Evolutionary conservation across 2,888 invertebrate species (phyloP).

Genomic region (Eulithis prunata): DNA sequence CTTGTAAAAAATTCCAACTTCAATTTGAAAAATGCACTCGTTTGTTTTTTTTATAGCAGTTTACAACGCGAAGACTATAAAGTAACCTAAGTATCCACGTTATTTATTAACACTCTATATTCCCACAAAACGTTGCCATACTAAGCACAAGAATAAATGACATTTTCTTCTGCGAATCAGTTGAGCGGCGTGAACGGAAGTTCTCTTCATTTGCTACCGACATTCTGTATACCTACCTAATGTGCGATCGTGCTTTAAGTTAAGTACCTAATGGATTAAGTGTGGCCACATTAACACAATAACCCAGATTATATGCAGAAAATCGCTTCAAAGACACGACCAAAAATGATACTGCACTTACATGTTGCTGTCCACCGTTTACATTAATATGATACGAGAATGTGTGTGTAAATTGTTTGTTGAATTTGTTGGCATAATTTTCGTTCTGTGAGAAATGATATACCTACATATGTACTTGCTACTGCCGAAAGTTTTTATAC

Average conservation of each 20-base stretch:
- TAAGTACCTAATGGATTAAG: slow-evolving; percentile 61
- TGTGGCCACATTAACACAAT: slow-evolving; percentile 55
- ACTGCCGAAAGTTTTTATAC: no score
- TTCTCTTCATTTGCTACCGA: slow-evolving; percentile 41
- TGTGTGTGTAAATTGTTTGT: neutral
- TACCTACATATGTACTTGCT: no score
- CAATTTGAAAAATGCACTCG: neutral
- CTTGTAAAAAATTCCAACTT: neutral
- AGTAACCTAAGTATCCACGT: no score
- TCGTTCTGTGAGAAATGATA: no score
- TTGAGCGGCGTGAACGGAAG: slow-evolving; percentile 31
- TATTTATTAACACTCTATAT: no score
- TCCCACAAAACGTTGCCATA: no score
- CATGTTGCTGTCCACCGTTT: neutral
- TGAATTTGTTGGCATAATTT: neutral
- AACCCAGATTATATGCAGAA: slow-evolving; percentile 68
- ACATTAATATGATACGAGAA: no score
- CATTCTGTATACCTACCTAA: slow-evolving; percentile 47
- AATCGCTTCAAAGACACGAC: slow-evolving; percentile 54
- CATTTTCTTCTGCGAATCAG: slow-evolving; percentile 27
- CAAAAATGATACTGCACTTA: slow-evolving; percentile 49
- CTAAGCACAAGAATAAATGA: slow-evolving; percentile 24
- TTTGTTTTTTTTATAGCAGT: neutral
- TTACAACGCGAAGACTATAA: no score
- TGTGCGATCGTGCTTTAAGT: slow-evolving; percentile 48